phyloP scores from a whole-genome alignment of 2,113 vertebrate genomes.

The Nothocercus nigrocapillus region DNA sequence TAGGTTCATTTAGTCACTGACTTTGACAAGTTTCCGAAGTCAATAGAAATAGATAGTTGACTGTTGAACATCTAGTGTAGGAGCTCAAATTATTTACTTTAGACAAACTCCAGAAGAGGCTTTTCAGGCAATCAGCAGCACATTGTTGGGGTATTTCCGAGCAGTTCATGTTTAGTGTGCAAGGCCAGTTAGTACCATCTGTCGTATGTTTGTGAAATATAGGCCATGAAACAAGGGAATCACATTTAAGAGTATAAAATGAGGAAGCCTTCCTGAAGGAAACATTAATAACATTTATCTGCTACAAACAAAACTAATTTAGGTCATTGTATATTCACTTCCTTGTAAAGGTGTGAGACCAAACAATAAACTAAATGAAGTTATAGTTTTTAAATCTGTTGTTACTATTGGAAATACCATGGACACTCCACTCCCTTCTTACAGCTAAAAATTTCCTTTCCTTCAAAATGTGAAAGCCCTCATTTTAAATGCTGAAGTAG shows the following conservation, averaged over 20 bases:
- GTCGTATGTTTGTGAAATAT: slow-evolving; percentile 25
- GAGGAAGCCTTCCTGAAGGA: neutral
- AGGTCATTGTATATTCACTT: neutral
- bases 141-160: neutral
- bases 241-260: neutral
- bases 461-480: neutral
- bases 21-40: neutral
- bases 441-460: neutral
- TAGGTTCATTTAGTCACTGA: neutral
- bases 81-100: neutral
- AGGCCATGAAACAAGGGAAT: slow-evolving; percentile 6
- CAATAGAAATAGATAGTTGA: neutral
- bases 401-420: neutral
- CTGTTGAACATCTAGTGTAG: neutral
- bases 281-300: neutral
- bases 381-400: neutral
- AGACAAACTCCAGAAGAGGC: neutral
- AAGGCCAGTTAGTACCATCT: slow-evolving; percentile 43
- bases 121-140: neutral
- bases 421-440: neutral
- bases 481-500: neutral
- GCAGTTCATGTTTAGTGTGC: neutral
- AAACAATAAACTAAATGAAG: neutral
- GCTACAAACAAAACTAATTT: neutral
- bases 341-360: neutral